Evolutionary conservation across 2,113 vertebrate species (phyloP).

Genomic region (Centropristis striata): DNA sequence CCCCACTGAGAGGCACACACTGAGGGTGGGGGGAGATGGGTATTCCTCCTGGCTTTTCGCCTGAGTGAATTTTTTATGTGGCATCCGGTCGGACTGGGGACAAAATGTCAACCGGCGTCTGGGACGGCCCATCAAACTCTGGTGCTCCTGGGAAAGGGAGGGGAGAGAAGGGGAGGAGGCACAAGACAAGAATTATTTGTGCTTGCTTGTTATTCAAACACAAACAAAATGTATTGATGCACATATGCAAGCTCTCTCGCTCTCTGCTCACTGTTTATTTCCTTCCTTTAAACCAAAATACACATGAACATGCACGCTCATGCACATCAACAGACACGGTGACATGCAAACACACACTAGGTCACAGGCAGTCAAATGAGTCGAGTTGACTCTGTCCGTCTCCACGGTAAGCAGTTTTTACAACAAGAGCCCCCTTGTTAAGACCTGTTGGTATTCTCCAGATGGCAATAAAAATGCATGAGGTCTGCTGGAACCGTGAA

Average conservation of each 20-base stretch:
- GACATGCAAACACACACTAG: slow-evolving; percentile 57
- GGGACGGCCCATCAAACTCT: slow-evolving; percentile 88
- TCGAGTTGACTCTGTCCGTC: slow-evolving; percentile 72
- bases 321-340: background rate
- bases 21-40: slow-evolving; percentile 88
- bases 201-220: slow-evolving; percentile 56
- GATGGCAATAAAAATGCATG: slow-evolving; percentile 86
- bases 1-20: slow-evolving; percentile 90
- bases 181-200: slow-evolving; percentile 74
- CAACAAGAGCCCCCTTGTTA: slow-evolving; percentile 78
- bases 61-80: slow-evolving; percentile 94
- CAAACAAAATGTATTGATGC: slow-evolving; percentile 38
- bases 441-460: slow-evolving; percentile 82
- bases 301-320: background rate
- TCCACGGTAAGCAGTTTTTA: slow-evolving; percentile 67
- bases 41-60: slow-evolving; percentile 91
- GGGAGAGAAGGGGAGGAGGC: slow-evolving; percentile 55
- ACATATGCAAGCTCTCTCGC: background rate
- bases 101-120: slow-evolving; percentile 92
- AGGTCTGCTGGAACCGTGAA: slow-evolving; percentile 75
- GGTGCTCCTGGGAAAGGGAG: slow-evolving; percentile 78
- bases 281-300: background rate
- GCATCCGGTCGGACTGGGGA: slow-evolving; percentile 93
- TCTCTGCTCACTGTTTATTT: slow-evolving; percentile 31
- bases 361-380: slow-evolving; percentile 83